Percentiles rank a stretch among this genome's conserved stretches.
These are phyloP conservation scores for Nysson spinosus DNA, from an alignment of 2,888 invertebrate species.

Conservation along the genomic window DNA sequence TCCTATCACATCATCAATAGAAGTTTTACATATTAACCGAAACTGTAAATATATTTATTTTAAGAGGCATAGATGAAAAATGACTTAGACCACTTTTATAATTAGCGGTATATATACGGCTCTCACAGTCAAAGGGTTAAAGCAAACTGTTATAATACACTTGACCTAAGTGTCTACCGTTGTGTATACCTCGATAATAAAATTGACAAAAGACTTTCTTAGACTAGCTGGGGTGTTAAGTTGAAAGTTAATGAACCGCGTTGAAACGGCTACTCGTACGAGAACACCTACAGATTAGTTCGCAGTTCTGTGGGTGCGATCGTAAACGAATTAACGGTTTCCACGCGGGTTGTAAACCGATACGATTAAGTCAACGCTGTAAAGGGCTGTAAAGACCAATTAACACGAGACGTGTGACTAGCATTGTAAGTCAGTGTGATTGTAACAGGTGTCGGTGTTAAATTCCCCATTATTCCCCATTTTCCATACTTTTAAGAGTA, in stretches of 20 bases:
- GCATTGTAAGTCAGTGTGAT: constrained; percentile 64
- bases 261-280: constrained; percentile 40
- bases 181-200: neutral
- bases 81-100: no score
- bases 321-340: constrained; percentile 71
- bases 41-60: no score
- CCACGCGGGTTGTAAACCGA: constrained; percentile 68
- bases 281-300: constrained; percentile 8
- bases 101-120: no score
- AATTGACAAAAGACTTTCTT: constrained; percentile 10
- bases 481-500: neutral
- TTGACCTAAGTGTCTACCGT: neutral
- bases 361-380: constrained; percentile 64
- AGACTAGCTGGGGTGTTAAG: constrained; percentile 6
- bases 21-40: no score
- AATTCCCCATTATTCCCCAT: neutral
- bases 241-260: constrained; percentile 42
- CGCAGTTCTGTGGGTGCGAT: constrained; percentile 42
- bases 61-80: no score
- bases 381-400: constrained; percentile 68
- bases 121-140: no score
- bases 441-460: constrained; percentile 44
- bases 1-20: no score
- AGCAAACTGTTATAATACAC: neutral
- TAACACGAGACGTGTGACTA: constrained; percentile 68